Base-by-base conservation (phyloP, 2,113 vertebrate species). In the Protobothrops flavoviridis region DNA sequence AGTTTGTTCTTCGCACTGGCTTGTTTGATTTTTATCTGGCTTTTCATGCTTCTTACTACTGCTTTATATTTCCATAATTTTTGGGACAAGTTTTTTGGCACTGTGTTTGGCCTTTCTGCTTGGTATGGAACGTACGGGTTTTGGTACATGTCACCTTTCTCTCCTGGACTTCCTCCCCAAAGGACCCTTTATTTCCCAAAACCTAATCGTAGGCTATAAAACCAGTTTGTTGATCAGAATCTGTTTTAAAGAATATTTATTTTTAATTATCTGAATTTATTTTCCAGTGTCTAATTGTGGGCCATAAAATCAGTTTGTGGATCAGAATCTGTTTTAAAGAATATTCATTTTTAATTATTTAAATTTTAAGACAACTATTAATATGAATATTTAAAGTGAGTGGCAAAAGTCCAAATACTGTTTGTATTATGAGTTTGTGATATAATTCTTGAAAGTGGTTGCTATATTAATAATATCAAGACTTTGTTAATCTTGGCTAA, bases 21-120 rank as follows among this genome's bases (percentile, higher is more conserved):
- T 91, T 90, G 95, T 21, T 96, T 99, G 45, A 93, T 98, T 4
- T 0, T 96, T 12, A 94, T 99, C 4, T 99, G 99, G 99, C 91
- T 99, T 91, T 98, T 97, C 97, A 99, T 99, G 99, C 99, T 99
- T 88, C 93, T 96, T 11, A 99, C 98, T 92, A 99, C 99, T 1
- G 98, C 99, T 0, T 57, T 99, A 43, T 99, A 99, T 95, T 99
- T 99, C 96, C 99, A 99, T 12, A 91, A 98, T 90, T 91, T 97
- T 1, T 97, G 94, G 39, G 98, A 99, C 85, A 99, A 99, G 96
- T 23, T 99, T 3, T 95, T 99, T 0, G 99, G 99, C 17, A 98
- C 98, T 12, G 39, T 96, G 0, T 98, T 97, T 2, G 99, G 98
- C 29, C 94, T 99, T 85, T 85, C 97, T 48, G 98, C 96, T 11